Conservation (phyloP, 2,888 invertebrate species). For the Rhingia campestris region DNA sequence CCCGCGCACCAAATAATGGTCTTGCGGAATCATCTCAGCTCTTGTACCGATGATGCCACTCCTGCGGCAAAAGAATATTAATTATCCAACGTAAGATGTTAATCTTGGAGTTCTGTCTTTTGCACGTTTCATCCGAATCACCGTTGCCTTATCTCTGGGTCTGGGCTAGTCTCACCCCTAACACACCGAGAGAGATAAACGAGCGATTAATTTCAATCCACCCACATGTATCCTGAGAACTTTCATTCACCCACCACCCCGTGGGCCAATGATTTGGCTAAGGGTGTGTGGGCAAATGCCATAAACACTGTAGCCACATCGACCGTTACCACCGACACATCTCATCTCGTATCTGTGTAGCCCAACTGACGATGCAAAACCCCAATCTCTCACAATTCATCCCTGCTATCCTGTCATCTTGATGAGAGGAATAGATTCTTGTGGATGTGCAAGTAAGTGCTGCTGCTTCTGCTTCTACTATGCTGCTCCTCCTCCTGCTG, state of each 20-base stretch:
- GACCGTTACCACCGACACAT: slow-evolving; percentile 70
- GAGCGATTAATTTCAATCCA: slow-evolving; percentile 73
- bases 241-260: neutral
- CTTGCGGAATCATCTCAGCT: slow-evolving; percentile 47
- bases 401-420: slow-evolving; percentile 68
- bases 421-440: slow-evolving; percentile 67
- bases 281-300: slow-evolving; percentile 66
- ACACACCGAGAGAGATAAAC: slow-evolving; percentile 68
- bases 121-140: slow-evolving; percentile 73
- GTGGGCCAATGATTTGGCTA: slow-evolving; percentile 35
- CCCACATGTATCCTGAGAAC: slow-evolving; percentile 66
- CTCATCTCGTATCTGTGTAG: slow-evolving; percentile 36
- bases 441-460: slow-evolving; percentile 23
- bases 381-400: slow-evolving; percentile 68
- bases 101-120: slow-evolving; percentile 73
- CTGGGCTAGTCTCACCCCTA: slow-evolving; percentile 19
- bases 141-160: slow-evolving; percentile 50
- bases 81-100: slow-evolving; percentile 74
- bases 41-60: neutral
- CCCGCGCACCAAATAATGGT: slow-evolving; percentile 51
- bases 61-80: slow-evolving; percentile 70
- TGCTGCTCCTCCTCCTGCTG: neutral
- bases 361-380: slow-evolving; percentile 67
- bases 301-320: slow-evolving; percentile 72
- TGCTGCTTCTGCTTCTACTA: slow-evolving; percentile 5